phyloP scores from a whole-genome alignment of 2,113 vertebrate genomes.

The Paramormyrops kingsleyae region DNA sequence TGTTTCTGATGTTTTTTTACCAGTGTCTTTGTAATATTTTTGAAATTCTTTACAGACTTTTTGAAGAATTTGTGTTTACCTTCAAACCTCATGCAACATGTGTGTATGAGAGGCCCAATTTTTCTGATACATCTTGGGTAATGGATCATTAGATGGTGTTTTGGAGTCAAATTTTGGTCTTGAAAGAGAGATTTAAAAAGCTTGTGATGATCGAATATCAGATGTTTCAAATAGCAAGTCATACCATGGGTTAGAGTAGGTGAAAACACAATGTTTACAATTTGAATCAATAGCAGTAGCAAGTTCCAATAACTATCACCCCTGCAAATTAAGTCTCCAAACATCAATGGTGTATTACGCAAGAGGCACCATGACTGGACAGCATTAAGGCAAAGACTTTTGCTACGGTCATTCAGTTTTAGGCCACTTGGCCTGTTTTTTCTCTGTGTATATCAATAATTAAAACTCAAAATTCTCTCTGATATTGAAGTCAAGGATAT shows the following conservation, averaged over 20 bases:
- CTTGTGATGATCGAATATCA: conserved; percentile 29
- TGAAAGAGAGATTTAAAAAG: conserved; percentile 15
- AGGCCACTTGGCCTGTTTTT: conserved; percentile 21
- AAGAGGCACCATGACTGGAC: conserved; percentile 32
- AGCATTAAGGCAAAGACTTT: conserved; percentile 12
- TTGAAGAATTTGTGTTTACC: neutral
- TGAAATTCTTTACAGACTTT: neutral
- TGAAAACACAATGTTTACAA: conserved; percentile 32
- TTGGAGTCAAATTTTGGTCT: conserved; percentile 1
- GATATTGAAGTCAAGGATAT: conserved; percentile 16
- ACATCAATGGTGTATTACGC: conserved; percentile 28
- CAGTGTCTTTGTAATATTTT: neutral
- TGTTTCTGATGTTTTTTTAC: too few species aligned
- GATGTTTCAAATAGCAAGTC: conserved; percentile 33
- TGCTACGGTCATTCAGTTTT: conserved; percentile 13
- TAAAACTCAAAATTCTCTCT: conserved; percentile 21
- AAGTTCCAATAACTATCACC: conserved; percentile 23
- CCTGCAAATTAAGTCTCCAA: conserved; percentile 29
- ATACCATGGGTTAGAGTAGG: conserved; percentile 20
- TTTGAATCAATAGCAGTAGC: conserved; percentile 32
- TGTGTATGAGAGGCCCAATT: neutral
- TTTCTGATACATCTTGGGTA: neutral
- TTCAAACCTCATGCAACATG: conserved; percentile 5
- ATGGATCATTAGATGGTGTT: conserved; percentile 1
- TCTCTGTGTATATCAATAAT: conserved; percentile 20